Conservation (phyloP, 2,888 invertebrate species). For the Epinotia ramella region DNA sequence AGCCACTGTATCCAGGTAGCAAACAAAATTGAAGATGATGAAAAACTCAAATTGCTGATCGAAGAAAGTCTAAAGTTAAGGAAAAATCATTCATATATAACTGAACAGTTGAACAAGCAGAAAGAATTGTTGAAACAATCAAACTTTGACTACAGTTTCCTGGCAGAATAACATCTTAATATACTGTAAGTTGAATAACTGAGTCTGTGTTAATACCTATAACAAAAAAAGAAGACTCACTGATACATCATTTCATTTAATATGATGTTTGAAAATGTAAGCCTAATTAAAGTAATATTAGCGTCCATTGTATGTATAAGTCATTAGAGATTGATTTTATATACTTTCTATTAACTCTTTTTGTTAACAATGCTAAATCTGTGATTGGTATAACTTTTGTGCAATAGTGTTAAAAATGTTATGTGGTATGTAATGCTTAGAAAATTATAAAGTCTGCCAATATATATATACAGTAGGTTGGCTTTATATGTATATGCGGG, state of each 20-base stretch:
- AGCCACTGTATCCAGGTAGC: slow-evolving; percentile 64
- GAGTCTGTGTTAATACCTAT: no score
- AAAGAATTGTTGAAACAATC: slow-evolving; percentile 66
- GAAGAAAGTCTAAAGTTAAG: slow-evolving; percentile 76
- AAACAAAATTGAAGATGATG: slow-evolving; percentile 62
- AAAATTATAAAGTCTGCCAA: neutral
- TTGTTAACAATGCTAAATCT: neutral
- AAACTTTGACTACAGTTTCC: slow-evolving; percentile 73
- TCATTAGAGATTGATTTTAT: neutral
- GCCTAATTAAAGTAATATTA: no score
- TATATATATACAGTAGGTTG: no score
- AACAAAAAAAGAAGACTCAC: no score
- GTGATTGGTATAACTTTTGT: slow-evolving; percentile 2
- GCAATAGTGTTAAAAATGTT: neutral
- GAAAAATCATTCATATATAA: slow-evolving; percentile 65
- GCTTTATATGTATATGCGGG: no score
- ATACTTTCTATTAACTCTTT: neutral
- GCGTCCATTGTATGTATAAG: neutral
- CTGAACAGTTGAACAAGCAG: slow-evolving; percentile 69
- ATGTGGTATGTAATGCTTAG: neutral
- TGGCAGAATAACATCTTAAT: slow-evolving; percentile 58
- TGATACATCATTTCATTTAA: no score
- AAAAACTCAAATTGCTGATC: slow-evolving; percentile 71
- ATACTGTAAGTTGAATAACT: neutral
- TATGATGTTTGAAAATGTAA: no score